Base-by-base conservation (phyloP, 2,797 vertebrate species). In the Antennarius maculatus region DNA sequence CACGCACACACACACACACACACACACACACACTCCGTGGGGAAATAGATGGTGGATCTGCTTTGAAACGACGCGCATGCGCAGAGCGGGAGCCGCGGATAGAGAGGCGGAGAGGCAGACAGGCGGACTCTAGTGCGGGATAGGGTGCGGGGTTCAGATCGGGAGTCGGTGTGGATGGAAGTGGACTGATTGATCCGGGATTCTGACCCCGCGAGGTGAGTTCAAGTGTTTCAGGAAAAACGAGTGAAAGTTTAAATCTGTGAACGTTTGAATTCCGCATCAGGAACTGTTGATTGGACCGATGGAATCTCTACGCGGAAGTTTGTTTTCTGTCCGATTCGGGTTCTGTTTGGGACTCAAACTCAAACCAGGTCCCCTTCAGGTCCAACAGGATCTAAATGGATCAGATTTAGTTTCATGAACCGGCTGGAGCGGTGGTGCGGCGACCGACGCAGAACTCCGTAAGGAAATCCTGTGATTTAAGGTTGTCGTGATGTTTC, bases 61-160 rank as follows among this genome's bases (percentile, higher is more conserved):
- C 23, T 23, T 23, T 23, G 23, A 23, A 52, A 51, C 5, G 45
- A 0, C 4, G 57, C 63, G 61, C 70, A 73, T 66, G 62, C 56
- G 70, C 70, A 61, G 69, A 51, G 16, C 7, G 9, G 58, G 1
- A 41, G 11, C 57, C 4, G 49, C 53, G 7, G 39, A n/a, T 34
- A 47, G 18, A 42, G 13, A 51, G 18, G 12, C 13, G 31, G 34
- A 61, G 34, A 51, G 42, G 11, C 3, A 42, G 43, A 37, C n/a
- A 37, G 50, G n/a, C 14, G n/a, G 4, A 39, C 15, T 41, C 1
- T 41, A 11, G 12, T 41, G 5, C 9, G 39, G 39, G 12, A 41
- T 12, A 41, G 8, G 9, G 39, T 10, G 39, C 9, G 39, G 39
- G 12, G 39, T 41, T 41, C 41, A 11, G 41, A 14, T 10, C 39